phyloP scores from a whole-genome alignment of 2,113 vertebrate genomes.

The Azemiops feae region DNA sequence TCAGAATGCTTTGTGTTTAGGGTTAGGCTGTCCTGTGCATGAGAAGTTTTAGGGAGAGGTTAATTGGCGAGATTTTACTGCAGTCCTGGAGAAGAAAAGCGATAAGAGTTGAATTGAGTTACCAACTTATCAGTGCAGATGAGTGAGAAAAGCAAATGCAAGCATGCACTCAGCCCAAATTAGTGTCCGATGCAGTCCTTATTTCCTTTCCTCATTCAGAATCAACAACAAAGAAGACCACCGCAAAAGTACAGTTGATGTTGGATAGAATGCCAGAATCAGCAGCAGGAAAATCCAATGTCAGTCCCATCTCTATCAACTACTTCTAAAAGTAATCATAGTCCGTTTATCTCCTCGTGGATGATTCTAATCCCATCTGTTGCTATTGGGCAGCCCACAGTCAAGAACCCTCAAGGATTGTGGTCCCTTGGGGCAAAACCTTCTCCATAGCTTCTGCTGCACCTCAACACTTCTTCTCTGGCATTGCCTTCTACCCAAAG shows the following conservation, averaged over 20 bases:
- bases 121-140: background rate
- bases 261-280: background rate
- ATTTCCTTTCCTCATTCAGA: background rate
- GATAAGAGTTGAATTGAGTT: background rate
- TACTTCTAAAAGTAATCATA: background rate
- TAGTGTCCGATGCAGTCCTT: background rate
- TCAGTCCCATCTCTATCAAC: background rate
- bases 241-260: background rate
- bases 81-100: background rate
- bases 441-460: background rate
- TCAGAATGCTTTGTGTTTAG: background rate
- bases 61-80: background rate
- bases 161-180: background rate
- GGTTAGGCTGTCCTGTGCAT: accelerated
- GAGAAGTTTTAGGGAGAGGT: accelerated
- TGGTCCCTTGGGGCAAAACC: background rate
- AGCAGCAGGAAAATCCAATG: background rate
- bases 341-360: background rate
- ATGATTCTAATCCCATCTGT: background rate
- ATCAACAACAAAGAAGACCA: background rate
- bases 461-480: background rate
- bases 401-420: background rate
- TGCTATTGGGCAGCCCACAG: background rate
- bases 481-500: background rate
- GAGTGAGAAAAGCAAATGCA: background rate